These are phyloP conservation scores for Siniperca chuatsi DNA, from an alignment of 2,113 vertebrate genomes.

Conservation along the genomic window DNA sequence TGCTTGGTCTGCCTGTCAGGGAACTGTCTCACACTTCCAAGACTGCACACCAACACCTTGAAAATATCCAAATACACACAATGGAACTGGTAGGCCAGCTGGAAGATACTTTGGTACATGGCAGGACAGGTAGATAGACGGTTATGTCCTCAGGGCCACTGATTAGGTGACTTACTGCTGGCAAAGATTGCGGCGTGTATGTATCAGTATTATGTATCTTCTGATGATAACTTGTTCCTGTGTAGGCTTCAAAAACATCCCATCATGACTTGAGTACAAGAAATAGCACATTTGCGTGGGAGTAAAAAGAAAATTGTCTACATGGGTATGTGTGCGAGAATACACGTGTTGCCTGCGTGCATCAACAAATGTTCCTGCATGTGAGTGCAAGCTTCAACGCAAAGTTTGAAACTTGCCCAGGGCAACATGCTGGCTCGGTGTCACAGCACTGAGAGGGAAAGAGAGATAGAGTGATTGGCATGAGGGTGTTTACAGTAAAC, in stretches of 20 bases:
- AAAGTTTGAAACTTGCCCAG: constrained; percentile 53
- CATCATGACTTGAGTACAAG: neutral
- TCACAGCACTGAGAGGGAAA: constrained; percentile 46
- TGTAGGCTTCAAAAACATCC: constrained; percentile 13
- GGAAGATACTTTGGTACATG: constrained; percentile 32
- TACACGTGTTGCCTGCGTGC: constrained; percentile 1
- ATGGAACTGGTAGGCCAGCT: constrained; percentile 13
- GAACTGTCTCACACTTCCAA: constrained; percentile 53
- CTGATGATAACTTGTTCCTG: constrained; percentile 27
- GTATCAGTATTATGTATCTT: constrained; percentile 16
- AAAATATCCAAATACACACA: constrained; percentile 48
- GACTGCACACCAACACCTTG: constrained; percentile 39
- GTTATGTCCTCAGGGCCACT: constrained; percentile 53
- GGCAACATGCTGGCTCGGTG: constrained; percentile 57
- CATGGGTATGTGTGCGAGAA: constrained; percentile 1
- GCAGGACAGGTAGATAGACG: constrained; percentile 30
- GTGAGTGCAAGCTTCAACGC: constrained; percentile 47
- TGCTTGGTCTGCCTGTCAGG: constrained; percentile 56
- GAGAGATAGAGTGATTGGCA: constrained; percentile 70
- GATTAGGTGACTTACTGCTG: constrained; percentile 58
- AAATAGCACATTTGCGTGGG: neutral
- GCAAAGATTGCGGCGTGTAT: constrained; percentile 1
- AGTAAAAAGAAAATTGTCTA: constrained; percentile 7
- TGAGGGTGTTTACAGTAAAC: constrained; percentile 79
- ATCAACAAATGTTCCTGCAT: constrained; percentile 41